Percentiles rank a stretch among this genome's conserved stretches.
phyloP scores from a whole-genome alignment of 2,113 vertebrate species.

The western clawed frog (Xenopus tropicalis) region DNA sequence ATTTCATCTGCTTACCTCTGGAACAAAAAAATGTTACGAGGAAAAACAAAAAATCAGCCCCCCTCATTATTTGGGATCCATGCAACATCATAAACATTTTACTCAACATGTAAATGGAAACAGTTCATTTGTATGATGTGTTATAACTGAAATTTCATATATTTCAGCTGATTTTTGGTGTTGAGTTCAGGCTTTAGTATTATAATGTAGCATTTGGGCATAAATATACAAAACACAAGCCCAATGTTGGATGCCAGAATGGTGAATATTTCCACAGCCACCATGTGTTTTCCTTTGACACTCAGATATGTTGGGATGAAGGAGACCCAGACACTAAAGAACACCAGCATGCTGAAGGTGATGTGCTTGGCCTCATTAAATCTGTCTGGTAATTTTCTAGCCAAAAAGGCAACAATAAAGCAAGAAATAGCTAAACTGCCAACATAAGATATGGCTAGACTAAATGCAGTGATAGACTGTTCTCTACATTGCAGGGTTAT shows the following conservation, averaged over 20 bases:
- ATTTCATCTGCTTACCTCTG: no score
- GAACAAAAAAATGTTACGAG: no score
- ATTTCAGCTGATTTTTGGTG: neutral
- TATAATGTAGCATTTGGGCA: constrained; percentile 2
- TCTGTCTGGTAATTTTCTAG: neutral
- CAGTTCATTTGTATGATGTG: no score
- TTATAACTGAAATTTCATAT: no score
- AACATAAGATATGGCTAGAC: constrained; percentile 49
- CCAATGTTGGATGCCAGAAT: constrained; percentile 12
- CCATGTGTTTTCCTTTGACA: constrained; percentile 11
- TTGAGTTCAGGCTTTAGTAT: constrained; percentile 24
- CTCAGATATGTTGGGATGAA: neutral
- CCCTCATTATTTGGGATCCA: no score
- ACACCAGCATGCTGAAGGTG: constrained; percentile 22
- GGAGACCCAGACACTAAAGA: constrained; percentile 43
- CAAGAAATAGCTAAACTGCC: constrained; percentile 47
- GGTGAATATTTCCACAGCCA: constrained; percentile 20
- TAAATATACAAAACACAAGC: neutral
- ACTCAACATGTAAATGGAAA: no score
- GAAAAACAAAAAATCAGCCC: no score
- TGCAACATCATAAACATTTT: no score
- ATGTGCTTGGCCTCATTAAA: constrained; percentile 40
- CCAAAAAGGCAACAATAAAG: constrained; percentile 36
- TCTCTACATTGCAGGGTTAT: constrained; percentile 37
- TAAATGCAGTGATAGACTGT: constrained; percentile 12